phyloP scores from a whole-genome alignment of 2,888 invertebrate genomes.

The Idaea dimidiata region DNA sequence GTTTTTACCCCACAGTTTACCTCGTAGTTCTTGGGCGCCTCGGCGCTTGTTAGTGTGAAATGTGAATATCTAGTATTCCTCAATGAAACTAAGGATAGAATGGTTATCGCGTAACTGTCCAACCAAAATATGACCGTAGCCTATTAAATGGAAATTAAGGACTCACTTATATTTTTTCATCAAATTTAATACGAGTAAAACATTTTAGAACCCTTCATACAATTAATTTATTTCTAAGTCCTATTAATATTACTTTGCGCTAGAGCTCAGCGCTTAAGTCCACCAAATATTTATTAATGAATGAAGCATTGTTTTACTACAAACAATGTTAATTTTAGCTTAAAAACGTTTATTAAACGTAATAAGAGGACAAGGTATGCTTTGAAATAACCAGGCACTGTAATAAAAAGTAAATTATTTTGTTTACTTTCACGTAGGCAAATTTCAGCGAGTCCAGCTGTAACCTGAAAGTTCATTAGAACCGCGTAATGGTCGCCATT shows the following conservation, averaged over 20 bases:
- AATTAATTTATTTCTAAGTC: neutral
- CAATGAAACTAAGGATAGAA: too few species aligned
- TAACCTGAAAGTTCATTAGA: constrained; percentile 42
- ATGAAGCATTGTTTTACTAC: neutral
- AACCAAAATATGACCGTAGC: neutral
- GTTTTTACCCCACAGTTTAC: too few species aligned
- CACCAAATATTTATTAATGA: neutral
- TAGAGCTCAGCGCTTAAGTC: neutral
- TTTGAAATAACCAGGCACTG: constrained; percentile 42
- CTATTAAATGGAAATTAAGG: neutral
- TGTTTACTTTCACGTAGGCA: constrained; percentile 33
- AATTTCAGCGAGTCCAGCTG: constrained; percentile 37
- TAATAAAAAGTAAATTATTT: constrained; percentile 54
- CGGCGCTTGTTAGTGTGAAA: too few species aligned
- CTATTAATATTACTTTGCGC: neutral
- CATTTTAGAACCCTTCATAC: neutral
- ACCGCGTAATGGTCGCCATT: constrained; percentile 34
- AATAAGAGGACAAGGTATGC: constrained; percentile 3
- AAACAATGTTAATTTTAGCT: neutral
- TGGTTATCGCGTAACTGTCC: too few species aligned
- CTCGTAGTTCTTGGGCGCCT: too few species aligned
- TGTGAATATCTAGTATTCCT: too few species aligned
- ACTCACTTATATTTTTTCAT: neutral
- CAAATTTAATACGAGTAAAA: neutral
- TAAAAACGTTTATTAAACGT: constrained; percentile 1